Conservation (phyloP, 1,140 invertebrate species). For the Drosophila nigromelanica region DNA sequence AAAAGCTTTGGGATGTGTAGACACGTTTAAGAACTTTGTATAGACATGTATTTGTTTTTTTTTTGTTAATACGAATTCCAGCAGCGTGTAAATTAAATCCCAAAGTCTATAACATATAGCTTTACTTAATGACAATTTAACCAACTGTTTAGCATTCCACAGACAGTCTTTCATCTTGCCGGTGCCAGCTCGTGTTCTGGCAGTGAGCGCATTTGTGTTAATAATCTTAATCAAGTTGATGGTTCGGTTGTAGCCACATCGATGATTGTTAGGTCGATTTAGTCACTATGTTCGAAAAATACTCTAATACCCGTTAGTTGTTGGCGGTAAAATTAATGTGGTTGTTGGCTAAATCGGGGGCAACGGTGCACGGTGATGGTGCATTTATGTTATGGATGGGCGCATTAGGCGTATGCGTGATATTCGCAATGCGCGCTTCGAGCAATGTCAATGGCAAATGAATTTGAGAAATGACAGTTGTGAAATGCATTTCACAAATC, state of each 20-base stretch:
- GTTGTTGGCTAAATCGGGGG: background rate
- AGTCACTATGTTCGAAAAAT: background rate
- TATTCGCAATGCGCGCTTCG: background rate
- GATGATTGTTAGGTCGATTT: background rate
- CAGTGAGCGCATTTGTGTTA: conserved; percentile 47
- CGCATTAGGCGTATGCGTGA: conserved; percentile 41
- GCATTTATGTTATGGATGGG: background rate
- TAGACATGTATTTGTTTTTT: too few relatives aligned
- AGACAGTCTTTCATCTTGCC: conserved; percentile 17
- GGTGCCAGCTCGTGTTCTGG: conserved; percentile 32
- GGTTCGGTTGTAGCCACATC: conserved; percentile 21
- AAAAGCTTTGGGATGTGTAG: too few relatives aligned
- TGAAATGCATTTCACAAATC: conserved; percentile 17
- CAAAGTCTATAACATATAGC: background rate
- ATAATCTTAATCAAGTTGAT: conserved; percentile 49
- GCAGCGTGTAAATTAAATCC: conserved; percentile 4
- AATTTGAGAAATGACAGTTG: conserved; percentile 5
- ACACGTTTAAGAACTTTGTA: too few relatives aligned
- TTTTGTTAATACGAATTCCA: background rate
- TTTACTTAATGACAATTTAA: conserved; percentile 1
- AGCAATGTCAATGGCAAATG: conserved; percentile 10
- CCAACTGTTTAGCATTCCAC: conserved; percentile 18
- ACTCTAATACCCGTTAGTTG: too few relatives aligned
- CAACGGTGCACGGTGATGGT: background rate
- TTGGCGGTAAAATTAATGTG: background rate